Conservation (phyloP, 2,888 invertebrate genomes). For the Parascotia fuliginaria region DNA sequence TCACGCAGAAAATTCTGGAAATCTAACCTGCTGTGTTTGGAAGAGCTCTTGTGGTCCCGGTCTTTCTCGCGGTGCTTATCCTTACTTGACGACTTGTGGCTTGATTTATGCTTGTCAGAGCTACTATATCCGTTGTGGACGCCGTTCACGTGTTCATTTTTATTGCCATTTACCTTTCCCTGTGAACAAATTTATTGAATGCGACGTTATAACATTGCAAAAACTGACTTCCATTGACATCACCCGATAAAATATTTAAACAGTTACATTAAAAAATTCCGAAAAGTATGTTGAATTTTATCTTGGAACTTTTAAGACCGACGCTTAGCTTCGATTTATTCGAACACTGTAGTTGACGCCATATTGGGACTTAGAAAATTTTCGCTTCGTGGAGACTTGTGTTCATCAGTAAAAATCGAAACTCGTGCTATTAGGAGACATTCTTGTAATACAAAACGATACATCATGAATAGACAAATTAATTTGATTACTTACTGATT, state of each 20-base stretch:
- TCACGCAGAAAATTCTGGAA: conserved; percentile 68
- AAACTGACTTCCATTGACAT: conserved; percentile 30
- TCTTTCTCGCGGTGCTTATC: conserved; percentile 90
- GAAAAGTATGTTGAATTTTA: conserved; percentile 18
- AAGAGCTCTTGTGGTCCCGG: conserved; percentile 85
- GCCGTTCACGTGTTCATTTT: conserved; percentile 90
- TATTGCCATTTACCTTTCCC: conserved; percentile 84
- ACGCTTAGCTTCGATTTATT: conserved; percentile 72
- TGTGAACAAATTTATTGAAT: conserved; percentile 52
- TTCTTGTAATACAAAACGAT: conserved; percentile 39
- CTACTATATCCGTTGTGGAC: conserved; percentile 91
- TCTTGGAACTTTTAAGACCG: conserved; percentile 47
- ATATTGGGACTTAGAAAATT: conserved; percentile 93
- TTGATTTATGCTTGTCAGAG: conserved; percentile 84
- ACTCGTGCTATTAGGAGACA: conserved; percentile 26
- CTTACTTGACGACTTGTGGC: conserved; percentile 89
- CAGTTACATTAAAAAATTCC: conserved; percentile 7
- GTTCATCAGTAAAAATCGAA: conserved; percentile 81
- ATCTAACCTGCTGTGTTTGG: conserved; percentile 80
- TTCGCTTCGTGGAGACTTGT: conserved; percentile 75
- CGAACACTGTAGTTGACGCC: conserved; percentile 92
- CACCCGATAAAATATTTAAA: conserved; percentile 15
- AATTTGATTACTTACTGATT: conserved; percentile 85
- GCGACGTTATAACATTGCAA: conserved; percentile 24
- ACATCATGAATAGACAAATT: conserved; percentile 36